Evolutionary conservation across 2,888 invertebrate species (phyloP).

Genomic region (Phlogophora meticulosa): DNA sequence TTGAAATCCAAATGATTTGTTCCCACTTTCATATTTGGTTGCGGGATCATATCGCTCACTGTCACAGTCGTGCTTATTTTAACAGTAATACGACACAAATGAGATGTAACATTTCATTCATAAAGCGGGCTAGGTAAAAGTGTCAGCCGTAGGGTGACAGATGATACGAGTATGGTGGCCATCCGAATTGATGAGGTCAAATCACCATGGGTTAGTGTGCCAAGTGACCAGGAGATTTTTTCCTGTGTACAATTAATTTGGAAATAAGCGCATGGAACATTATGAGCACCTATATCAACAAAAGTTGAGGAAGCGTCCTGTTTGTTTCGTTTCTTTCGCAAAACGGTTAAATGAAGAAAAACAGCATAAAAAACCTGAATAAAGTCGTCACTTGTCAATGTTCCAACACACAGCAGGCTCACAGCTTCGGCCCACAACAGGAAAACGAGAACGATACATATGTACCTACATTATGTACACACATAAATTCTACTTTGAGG

Average conservation of each 20-base stretch:
- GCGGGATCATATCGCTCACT: slow-evolving; percentile 46
- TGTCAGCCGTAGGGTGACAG: slow-evolving; percentile 31
- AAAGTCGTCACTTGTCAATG: slow-evolving; percentile 33
- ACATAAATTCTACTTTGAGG: slow-evolving; percentile 43
- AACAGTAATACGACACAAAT: slow-evolving; percentile 9
- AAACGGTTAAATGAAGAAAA: background rate
- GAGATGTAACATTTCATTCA: slow-evolving; percentile 20
- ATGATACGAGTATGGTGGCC: slow-evolving; percentile 2
- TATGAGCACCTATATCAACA: background rate
- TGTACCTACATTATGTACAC: slow-evolving; percentile 35
- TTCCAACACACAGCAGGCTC: slow-evolving; percentile 14
- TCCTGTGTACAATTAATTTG: background rate
- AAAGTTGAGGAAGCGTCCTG: background rate
- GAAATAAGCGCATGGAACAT: background rate
- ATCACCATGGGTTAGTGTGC: slow-evolving; percentile 7
- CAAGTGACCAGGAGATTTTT: slow-evolving; percentile 1
- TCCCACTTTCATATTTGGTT: slow-evolving; percentile 46
- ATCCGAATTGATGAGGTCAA: slow-evolving; percentile 14
- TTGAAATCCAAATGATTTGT: slow-evolving; percentile 51
- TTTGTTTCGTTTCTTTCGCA: background rate
- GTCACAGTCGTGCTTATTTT: slow-evolving; percentile 30
- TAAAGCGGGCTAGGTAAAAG: slow-evolving; percentile 6
- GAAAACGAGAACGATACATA: slow-evolving; percentile 29
- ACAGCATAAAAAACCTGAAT: slow-evolving; percentile 3
- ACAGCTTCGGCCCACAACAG: slow-evolving; percentile 25